Evolutionary conservation across 1,140 invertebrate species (phyloP), one percentile per base, ranked within the genome.

Genomic region (Drosophila littoralis): DNA sequence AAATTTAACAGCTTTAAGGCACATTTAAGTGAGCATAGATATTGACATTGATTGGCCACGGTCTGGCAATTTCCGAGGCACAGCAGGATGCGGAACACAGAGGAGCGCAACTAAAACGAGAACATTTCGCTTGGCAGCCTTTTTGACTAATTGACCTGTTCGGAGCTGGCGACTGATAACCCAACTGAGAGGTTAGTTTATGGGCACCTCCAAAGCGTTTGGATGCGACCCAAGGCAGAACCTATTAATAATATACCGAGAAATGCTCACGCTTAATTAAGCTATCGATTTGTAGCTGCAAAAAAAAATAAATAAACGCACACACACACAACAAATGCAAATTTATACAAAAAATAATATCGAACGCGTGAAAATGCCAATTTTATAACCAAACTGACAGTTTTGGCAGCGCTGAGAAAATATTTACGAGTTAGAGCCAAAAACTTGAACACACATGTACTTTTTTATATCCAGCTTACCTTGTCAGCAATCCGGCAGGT

Each of bases 231-330:
- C 84, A 83, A 88, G 77, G 79, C 84, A 80, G 60, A 57, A 80
- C 83, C 83, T 88, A 88, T 88, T 83, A 88, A 88, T 88, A 88
- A 65, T 80, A 55, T 58, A 36, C 33, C 33, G 73, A 83, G 68
- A 88, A 72, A 77, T 74, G 75, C 77, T 83, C 69, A 88, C 83
- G 84, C 83, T 88, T 88, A 88, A 88, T 88, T 88, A 88, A 83
- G 72, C 84, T 89, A 88, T 88, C 84, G 83, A 88, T 88, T 88
- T 69, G 69, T 88, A 55, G 57, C 42, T 57, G 64, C 63, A 74
- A 50, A 70, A 59, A 58, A 61, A 36, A 32, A 28, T 45, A 45
- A 32, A 59, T 33, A 45, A 55, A 13, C 33, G 50, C 32, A 32
- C 33, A 42, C 9, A 9, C 42, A 8, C n/a, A 22, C 12, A 33